Evolutionary conservation across 2,888 invertebrate genomes (phyloP).

Genomic region (Diarsia dahlii): DNA sequence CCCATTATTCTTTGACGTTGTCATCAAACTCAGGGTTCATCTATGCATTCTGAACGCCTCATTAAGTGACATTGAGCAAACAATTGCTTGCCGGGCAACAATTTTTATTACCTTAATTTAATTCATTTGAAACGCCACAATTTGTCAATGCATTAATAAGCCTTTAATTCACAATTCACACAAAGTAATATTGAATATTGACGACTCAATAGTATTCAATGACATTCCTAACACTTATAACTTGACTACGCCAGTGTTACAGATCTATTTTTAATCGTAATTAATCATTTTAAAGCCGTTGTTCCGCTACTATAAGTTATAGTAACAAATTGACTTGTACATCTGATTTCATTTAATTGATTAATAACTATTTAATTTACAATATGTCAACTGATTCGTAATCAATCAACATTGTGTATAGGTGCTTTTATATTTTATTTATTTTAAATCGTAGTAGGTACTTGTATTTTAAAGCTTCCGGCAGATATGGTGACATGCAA

Average conservation of each 20-base stretch:
- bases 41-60: not conserved
- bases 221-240: not conserved
- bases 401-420: conserved; percentile 52
- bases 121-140: not conserved
- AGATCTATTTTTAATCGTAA: conserved; percentile 42
- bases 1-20: not conserved
- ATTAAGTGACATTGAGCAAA: not conserved
- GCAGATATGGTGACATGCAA: not conserved
- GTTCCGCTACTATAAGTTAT: conserved; percentile 25
- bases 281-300: conserved; percentile 49
- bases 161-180: not conserved
- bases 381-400: conserved; percentile 44
- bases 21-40: not conserved
- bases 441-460: conserved; percentile 32
- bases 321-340: conserved; percentile 57
- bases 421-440: conserved; percentile 16
- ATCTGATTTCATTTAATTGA: conserved; percentile 58
- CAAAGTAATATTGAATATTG: not conserved
- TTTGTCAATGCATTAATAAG: not conserved
- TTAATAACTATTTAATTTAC: conserved; percentile 57
- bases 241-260: conserved; percentile 1
- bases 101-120: not conserved
- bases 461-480: conserved; percentile 47
- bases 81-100: not conserved
- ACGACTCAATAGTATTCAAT: conserved; percentile 7